Percentiles rank a stretch among this genome's conserved stretches.
phyloP scores from a whole-genome alignment of 2,888 invertebrate species.

The Apodemia mormo region DNA sequence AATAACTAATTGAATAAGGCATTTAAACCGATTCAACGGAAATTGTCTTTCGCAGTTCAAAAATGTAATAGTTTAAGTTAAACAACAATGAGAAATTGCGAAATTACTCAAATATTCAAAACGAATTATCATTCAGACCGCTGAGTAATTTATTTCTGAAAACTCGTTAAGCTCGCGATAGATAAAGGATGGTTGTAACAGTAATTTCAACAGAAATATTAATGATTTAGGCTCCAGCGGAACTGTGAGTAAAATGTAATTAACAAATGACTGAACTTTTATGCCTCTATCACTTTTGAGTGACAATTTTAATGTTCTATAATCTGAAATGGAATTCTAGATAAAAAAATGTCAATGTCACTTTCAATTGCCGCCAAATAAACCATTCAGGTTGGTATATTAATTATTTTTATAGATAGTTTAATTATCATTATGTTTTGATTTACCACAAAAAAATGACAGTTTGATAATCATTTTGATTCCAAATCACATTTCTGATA shows the following conservation, averaged over 20 bases:
- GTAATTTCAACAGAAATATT: slow-evolving; percentile 11
- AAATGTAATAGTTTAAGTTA: not conserved
- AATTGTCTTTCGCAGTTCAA: not conserved
- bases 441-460: no score
- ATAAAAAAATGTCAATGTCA: no score
- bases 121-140: not conserved
- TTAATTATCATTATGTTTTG: no score
- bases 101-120: slow-evolving; percentile 8
- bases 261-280: not conserved
- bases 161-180: slow-evolving; percentile 1
- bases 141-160: slow-evolving; percentile 11
- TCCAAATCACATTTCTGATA: no score
- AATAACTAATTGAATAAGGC: not conserved
- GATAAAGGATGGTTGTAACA: slow-evolving; percentile 6
- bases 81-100: not conserved
- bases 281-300: not conserved
- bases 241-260: not conserved
- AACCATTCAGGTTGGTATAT: no score
- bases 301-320: not conserved
- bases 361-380: no score
- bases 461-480: no score
- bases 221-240: slow-evolving; percentile 7
- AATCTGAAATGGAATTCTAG: no score
- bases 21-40: not conserved
- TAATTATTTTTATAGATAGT: no score